Percentiles rank a stretch among this genome's conserved stretches.
Conservation (phyloP, 2,888 invertebrate species). For the Anodontia alba region DNA sequence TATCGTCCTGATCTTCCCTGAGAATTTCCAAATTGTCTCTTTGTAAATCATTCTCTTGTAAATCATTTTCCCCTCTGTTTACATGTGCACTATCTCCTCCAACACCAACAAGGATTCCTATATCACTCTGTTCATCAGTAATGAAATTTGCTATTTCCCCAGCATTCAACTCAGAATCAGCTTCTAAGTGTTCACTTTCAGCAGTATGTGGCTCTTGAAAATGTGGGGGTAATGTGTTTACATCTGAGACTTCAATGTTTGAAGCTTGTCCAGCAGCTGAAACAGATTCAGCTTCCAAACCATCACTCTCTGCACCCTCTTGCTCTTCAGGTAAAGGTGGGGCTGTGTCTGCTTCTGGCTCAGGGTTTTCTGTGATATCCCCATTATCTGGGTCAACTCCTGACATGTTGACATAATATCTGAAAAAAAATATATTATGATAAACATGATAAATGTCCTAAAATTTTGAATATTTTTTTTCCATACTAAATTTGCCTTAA, state of each 20-base stretch:
- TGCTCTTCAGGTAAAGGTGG: neutral
- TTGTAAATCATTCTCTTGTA: neutral
- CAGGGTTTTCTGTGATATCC: constrained; percentile 63
- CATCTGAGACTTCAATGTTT: neutral
- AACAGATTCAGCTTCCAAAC: neutral
- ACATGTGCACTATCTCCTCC: too few relatives aligned
- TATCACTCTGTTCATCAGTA: too few relatives aligned
- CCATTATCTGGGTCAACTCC: constrained; percentile 57
- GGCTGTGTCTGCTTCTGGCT: constrained; percentile 58
- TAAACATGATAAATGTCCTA: too few relatives aligned
- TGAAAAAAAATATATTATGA: constrained; percentile 4
- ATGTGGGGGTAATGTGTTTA: too few relatives aligned
- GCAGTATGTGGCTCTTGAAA: neutral
- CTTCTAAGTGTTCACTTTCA: neutral
- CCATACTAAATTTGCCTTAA: too few relatives aligned
- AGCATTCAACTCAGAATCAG: neutral
- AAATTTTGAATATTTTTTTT: too few relatives aligned
- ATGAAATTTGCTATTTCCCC: too few relatives aligned
- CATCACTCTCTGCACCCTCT: constrained; percentile 23
- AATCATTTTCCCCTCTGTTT: neutral
- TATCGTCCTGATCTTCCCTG: neutral
- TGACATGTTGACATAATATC: constrained; percentile 52
- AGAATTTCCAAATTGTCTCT: neutral
- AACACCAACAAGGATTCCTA: too few relatives aligned
- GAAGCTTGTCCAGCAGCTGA: neutral